Conservation (phyloP, 2,797 vertebrate genomes). For the Halcyon badia region DNA sequence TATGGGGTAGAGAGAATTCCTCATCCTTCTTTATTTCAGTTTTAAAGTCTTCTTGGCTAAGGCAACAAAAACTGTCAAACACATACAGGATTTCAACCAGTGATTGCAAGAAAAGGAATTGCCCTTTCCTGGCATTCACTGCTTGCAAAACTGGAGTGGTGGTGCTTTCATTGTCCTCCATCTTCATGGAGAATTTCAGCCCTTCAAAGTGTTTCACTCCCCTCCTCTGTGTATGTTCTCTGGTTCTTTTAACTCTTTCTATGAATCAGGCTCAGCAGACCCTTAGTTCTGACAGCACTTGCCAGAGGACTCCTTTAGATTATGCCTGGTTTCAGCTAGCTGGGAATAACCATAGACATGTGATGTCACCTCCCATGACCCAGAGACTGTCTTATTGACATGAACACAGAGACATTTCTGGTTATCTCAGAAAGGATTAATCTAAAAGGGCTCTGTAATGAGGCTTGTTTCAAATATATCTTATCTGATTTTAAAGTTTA, state of each 20-base stretch:
- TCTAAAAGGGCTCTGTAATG: background rate
- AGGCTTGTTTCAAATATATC: background rate
- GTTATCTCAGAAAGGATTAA: background rate
- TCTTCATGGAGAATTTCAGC: background rate
- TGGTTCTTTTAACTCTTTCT: background rate
- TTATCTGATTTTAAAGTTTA: background rate
- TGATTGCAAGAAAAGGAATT: background rate
- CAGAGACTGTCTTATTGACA: background rate
- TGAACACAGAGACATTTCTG: background rate
- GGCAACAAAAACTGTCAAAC: background rate
- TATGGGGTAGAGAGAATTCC: background rate
- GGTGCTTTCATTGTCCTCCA: background rate
- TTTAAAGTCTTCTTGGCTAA: background rate
- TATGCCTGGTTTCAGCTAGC: background rate
- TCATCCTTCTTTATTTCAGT: background rate
- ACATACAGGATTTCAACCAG: background rate
- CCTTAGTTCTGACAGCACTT: background rate
- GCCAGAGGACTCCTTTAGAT: background rate
- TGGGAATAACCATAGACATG: background rate
- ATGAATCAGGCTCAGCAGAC: background rate
- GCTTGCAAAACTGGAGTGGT: background rate
- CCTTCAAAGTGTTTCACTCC: background rate
- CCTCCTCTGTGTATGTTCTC: background rate
- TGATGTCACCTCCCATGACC: background rate
- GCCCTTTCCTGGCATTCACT: background rate